Evolutionary conservation across 2,113 vertebrate species (phyloP).

Genomic region (Hassar affinis): DNA sequence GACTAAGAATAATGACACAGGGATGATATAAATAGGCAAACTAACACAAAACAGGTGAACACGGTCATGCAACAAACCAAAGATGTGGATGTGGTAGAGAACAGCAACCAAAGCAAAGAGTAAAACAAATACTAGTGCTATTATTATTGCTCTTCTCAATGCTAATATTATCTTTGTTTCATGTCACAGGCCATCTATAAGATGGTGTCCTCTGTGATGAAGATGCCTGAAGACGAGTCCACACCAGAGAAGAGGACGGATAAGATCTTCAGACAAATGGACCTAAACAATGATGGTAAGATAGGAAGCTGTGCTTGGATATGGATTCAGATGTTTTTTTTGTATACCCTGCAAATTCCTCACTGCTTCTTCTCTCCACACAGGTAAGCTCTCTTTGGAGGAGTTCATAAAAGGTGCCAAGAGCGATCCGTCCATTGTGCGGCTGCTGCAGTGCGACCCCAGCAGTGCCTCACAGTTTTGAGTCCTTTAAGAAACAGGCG

Average conservation of each 20-base stretch:
- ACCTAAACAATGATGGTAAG: slow-evolving; percentile 97
- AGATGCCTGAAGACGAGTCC: slow-evolving; percentile 98
- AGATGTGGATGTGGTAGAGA: not conserved
- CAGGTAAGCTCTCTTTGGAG: slow-evolving; percentile 95
- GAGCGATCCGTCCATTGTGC: slow-evolving; percentile 96
- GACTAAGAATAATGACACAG: not conserved
- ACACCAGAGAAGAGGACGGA: slow-evolving; percentile 98
- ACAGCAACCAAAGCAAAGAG: not conserved
- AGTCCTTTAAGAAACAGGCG: slow-evolving; percentile 63
- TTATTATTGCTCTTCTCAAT: slow-evolving; percentile 18
- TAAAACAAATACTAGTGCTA: not conserved
- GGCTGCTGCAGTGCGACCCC: slow-evolving; percentile 97
- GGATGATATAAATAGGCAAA: not conserved
- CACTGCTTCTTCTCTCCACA: slow-evolving; percentile 4
- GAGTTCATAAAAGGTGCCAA: slow-evolving; percentile 99
- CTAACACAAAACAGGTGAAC: not conserved
- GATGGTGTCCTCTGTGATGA: slow-evolving; percentile 99
- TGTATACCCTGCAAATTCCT: not conserved
- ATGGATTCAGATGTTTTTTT: not conserved
- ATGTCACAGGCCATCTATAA: slow-evolving; percentile 93
- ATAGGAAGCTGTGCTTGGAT: slow-evolving; percentile 23
- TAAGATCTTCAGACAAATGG: slow-evolving; percentile 99
- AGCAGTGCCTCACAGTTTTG: slow-evolving; percentile 93
- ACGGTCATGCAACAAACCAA: not conserved
- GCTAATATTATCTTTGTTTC: slow-evolving; percentile 25